Base-by-base conservation (phyloP, 2,113 vertebrate species). In the Xyliphius kryptos region DNA sequence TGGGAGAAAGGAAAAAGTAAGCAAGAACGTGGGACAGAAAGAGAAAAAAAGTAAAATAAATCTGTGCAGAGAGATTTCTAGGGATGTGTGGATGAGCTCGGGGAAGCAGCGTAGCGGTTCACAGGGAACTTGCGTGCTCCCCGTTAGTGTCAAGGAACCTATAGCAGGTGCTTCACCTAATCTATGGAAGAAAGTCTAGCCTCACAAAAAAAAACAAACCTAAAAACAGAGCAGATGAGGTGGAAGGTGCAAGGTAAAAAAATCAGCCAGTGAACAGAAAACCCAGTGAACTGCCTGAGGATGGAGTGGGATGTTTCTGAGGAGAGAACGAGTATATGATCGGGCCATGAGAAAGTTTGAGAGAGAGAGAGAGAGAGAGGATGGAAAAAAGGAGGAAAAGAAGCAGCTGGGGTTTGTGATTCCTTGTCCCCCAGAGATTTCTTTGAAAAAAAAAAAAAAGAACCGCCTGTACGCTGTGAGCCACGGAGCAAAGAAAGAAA, bases 101-200 rank as follows among this genome's bases (percentile, higher is more conserved):
- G 57, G 19, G 61, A 59, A 16, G 15, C 47, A 56, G 70, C 57
- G 63, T 66, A 75, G 76, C 70, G 67, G 64, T 63, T 61, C 47
- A 41, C 5, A 56, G 63, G 77, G 74, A 64, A 59, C 72, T 66
- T 67, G 49, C 10, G 61, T 74, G 66, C 78, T 51, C 74, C 69
- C 69, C 76, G 74, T 82, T 76, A 79, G 76, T 82, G 81, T 87
- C 80, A 85, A 86, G 80, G 76, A 71, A 68, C 71, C 79, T 69
- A 37, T 32, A 32, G 26, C 7, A 32, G 26, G n/a, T n/a, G n/a
- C n/a, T n/a, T n/a, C n/a, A n/a, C n/a, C n/a, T n/a, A n/a, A n/a
- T n/a, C n/a, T n/a, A n/a, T n/a, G n/a, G n/a, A n/a, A n/a, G n/a
- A n/a, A n/a, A n/a, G n/a, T n/a, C n/a, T n/a, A n/a, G n/a, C n/a